A percentile compares a stretch with the other conserved stretches of the same genome.
phyloP scores from a whole-genome alignment of 1,140 invertebrate species.

The Drosophila aff. region DNA sequence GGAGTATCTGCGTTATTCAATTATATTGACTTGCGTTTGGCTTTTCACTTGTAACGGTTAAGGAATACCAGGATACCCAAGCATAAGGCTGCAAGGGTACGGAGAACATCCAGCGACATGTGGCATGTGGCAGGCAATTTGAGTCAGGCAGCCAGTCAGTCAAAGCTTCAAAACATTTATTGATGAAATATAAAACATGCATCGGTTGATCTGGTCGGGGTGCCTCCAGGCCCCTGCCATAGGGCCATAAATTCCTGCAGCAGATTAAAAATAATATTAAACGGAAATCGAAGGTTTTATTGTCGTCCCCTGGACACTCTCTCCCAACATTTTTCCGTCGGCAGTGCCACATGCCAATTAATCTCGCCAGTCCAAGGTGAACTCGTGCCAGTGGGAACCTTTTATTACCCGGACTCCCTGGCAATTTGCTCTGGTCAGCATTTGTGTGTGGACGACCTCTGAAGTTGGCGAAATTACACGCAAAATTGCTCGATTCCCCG shows the following conservation, averaged over 20 bases:
- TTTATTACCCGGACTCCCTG: slow-evolving; percentile 19
- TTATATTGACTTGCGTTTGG: slow-evolving; percentile 80
- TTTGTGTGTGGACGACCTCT: slow-evolving; percentile 26
- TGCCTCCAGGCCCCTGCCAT: slow-evolving; percentile 12
- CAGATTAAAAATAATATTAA: slow-evolving; percentile 83
- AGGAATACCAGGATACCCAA: slow-evolving; percentile 46
- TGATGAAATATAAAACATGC: slow-evolving; percentile 78
- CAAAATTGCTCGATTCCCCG: slow-evolving; percentile 65
- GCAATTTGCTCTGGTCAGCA: slow-evolving; percentile 67
- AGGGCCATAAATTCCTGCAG: slow-evolving; percentile 64
- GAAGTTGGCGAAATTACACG: slow-evolving; percentile 64
- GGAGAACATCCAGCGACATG: slow-evolving; percentile 20
- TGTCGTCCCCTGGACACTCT: slow-evolving; percentile 42
- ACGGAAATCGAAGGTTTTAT: slow-evolving; percentile 79
- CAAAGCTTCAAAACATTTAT: slow-evolving; percentile 62
- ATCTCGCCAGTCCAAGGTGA: slow-evolving; percentile 60
- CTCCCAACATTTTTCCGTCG: neutral
- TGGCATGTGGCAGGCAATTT: slow-evolving; percentile 64
- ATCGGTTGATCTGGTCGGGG: slow-evolving; percentile 26
- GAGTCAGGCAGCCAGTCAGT: slow-evolving; percentile 19
- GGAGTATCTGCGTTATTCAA: slow-evolving; percentile 67
- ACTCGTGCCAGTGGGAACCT: slow-evolving; percentile 16
- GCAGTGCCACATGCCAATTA: slow-evolving; percentile 63
- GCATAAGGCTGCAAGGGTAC: slow-evolving; percentile 4
- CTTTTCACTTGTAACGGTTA: slow-evolving; percentile 71